Conservation (phyloP, 2,797 vertebrate genomes). For the Megaceryle alcyon region DNA sequence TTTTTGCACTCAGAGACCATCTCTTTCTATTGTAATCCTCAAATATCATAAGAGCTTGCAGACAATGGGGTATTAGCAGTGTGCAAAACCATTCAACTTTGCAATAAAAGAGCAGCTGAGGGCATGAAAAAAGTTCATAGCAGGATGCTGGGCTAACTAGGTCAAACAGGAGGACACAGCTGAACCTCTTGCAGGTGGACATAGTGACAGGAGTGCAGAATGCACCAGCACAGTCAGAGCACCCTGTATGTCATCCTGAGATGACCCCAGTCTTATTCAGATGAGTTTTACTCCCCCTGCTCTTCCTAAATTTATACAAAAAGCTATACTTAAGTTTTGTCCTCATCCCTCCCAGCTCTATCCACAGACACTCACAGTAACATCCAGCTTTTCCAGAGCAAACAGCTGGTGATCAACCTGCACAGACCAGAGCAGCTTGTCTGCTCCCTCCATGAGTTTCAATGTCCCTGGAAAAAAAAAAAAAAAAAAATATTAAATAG, state of each 20-base stretch:
- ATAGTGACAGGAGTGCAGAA: background rate
- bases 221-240: background rate
- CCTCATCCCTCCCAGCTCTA: background rate
- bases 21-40: background rate
- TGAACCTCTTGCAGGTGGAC: background rate
- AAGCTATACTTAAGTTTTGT: background rate
- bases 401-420: constrained; percentile 99
- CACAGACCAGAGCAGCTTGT: constrained; percentile 94
- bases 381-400: constrained; percentile 93
- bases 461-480: constrained; percentile 83
- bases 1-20: background rate
- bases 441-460: constrained; percentile 95
- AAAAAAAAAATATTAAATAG: background rate
- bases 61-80: background rate
- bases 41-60: background rate
- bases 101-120: background rate
- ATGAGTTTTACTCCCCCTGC: background rate
- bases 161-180: background rate
- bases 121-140: background rate
- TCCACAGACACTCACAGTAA: constrained; percentile 86
- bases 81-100: background rate
- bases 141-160: background rate
- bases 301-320: background rate
- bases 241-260: background rate
- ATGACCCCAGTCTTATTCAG: background rate